phyloP scores from a whole-genome alignment of 2,113 vertebrate species.

The Mus spicilegus region DNA sequence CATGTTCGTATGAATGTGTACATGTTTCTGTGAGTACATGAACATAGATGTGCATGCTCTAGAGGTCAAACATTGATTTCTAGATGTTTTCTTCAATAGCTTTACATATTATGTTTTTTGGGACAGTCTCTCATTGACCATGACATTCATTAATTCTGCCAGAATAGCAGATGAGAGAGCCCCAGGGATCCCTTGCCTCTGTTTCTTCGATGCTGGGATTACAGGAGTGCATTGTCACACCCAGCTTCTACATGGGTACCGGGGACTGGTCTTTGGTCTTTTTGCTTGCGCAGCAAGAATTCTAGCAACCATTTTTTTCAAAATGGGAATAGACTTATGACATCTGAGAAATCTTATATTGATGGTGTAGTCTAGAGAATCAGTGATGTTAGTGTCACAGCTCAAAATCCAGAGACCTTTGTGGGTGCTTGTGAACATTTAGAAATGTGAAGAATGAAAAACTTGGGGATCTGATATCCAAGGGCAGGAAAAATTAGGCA shows the following conservation, averaged over 20 bases:
- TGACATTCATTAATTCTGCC: not conserved
- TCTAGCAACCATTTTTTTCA: not conserved
- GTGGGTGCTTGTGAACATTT: not conserved
- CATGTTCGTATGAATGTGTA: not conserved
- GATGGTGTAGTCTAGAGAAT: not conserved
- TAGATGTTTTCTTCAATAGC: not conserved
- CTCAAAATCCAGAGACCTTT: not conserved
- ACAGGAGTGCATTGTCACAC: not conserved
- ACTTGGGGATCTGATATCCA: not conserved
- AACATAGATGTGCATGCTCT: not conserved
- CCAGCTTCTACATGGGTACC: not conserved
- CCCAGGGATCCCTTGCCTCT: not conserved
- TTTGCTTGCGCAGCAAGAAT: not conserved
- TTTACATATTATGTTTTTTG: not conserved
- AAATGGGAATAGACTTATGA: not conserved
- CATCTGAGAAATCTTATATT: not conserved
- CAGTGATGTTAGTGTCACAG: not conserved
- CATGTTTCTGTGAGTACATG: not conserved
- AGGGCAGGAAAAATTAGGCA: not conserved
- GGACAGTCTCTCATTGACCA: not conserved
- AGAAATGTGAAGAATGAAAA: not conserved
- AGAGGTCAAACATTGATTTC: not conserved
- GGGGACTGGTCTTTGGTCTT: not conserved
- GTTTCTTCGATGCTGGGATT: no score
- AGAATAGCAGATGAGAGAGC: not conserved